A percentile compares a stretch with the other conserved stretches of the same genome.
Evolutionary conservation across 2,888 invertebrate species (phyloP).

Genomic region (Cacoxenus indagator): DNA sequence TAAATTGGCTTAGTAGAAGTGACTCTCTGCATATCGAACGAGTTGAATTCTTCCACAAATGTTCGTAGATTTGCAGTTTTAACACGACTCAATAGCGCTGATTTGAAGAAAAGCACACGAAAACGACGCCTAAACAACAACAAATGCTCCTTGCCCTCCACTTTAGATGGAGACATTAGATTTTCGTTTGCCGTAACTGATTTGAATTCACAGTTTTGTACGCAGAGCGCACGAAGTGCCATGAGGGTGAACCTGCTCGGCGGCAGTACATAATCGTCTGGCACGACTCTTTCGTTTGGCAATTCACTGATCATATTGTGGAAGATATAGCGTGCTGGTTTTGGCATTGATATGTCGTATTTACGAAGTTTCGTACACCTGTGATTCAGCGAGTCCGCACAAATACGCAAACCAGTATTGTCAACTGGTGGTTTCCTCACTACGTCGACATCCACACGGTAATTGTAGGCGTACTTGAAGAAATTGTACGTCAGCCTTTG

Average conservation of each 20-base stretch:
- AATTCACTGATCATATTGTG: slow-evolving; percentile 32
- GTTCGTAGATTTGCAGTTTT: slow-evolving; percentile 32
- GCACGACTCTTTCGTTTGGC: background rate
- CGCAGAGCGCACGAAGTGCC: slow-evolving; percentile 64
- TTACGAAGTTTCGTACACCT: slow-evolving; percentile 9
- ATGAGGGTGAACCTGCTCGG: slow-evolving; percentile 64
- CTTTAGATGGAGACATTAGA: too few species aligned
- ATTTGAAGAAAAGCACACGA: slow-evolving; percentile 56
- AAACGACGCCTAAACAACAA: slow-evolving; percentile 58
- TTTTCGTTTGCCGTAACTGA: too few species aligned
- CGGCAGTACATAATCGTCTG: slow-evolving; percentile 42
- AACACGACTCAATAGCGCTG: slow-evolving; percentile 61
- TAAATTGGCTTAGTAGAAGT: too few species aligned
- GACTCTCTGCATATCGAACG: too few species aligned
- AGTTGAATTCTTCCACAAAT: background rate
- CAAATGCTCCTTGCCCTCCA: slow-evolving; percentile 38
- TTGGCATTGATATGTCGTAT: slow-evolving; percentile 25
- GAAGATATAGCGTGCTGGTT: slow-evolving; percentile 25
- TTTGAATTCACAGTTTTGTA: slow-evolving; percentile 37
- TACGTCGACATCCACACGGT: slow-evolving; percentile 40
- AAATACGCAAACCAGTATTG: background rate
- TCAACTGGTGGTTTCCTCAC: slow-evolving; percentile 8
- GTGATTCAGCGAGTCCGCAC: slow-evolving; percentile 27
- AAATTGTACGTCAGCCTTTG: slow-evolving; percentile 51
- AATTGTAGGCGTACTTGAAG: slow-evolving; percentile 66